Conservation (phyloP, 92 coral and sea anemone species). For the Pocillopora meandrina region DNA sequence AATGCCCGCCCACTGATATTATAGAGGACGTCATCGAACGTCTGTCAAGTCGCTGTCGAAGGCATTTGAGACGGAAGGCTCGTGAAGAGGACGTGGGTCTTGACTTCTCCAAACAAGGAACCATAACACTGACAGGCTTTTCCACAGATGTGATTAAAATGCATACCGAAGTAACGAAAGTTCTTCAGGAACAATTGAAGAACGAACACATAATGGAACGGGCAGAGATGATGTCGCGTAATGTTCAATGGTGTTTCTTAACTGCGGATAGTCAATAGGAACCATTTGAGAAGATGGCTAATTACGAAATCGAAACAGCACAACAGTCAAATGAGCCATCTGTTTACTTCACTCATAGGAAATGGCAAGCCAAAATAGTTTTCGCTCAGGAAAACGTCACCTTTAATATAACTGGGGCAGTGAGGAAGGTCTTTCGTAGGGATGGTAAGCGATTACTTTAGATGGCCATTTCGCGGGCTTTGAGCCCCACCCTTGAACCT, state of each 20-base stretch:
- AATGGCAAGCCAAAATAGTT: conserved; percentile 7
- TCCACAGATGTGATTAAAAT: conserved; percentile 35
- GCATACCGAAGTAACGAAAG: conserved; percentile 20
- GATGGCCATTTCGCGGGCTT: not conserved
- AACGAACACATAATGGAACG: conserved; percentile 27
- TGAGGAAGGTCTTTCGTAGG: conserved; percentile 12
- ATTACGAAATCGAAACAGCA: conserved; percentile 37
- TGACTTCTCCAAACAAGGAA: conserved; percentile 28
- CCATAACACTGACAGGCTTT: conserved; percentile 35
- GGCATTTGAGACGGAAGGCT: conserved; percentile 23
- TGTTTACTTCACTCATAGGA: conserved; percentile 21
- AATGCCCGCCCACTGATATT: conserved; percentile 15
- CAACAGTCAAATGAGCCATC: conserved; percentile 4
- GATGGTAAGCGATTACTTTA: conserved; percentile 6
- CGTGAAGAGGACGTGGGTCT: conserved; percentile 36
- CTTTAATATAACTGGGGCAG: conserved; percentile 20
- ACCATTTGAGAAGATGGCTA: conserved; percentile 26
- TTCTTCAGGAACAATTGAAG: conserved; percentile 27
- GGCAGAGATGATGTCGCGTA: conserved; percentile 48
- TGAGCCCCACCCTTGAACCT: not conserved
- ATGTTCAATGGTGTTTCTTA: conserved; percentile 51
- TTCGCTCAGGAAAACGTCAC: conserved; percentile 3
- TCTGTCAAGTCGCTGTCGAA: conserved; percentile 27
- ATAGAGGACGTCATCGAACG: conserved; percentile 31
- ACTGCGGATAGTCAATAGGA: conserved; percentile 5